These are phyloP conservation scores for Felis chaus DNA, from an alignment of 2,113 vertebrate species.

Conservation along the genomic window DNA sequence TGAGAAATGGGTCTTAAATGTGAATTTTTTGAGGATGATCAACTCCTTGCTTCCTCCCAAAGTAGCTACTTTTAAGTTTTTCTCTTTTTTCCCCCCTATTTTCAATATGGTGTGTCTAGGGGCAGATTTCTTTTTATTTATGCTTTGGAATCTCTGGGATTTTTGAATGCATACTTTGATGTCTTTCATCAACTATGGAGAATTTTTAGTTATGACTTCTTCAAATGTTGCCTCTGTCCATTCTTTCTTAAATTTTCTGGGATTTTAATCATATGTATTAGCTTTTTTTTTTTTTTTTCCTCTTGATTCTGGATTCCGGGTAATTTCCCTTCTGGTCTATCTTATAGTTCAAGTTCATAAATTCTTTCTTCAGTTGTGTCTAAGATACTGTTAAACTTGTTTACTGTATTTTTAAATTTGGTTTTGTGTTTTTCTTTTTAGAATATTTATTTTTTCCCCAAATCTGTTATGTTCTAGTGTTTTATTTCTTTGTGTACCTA, in stretches of 20 bases:
- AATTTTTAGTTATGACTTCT: background rate
- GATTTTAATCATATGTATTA: background rate
- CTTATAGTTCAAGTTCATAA: background rate
- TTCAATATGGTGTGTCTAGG: background rate
- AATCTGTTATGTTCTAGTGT: background rate
- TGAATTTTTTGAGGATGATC: background rate
- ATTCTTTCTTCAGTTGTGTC: background rate
- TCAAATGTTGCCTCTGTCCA: background rate
- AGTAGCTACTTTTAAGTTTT: background rate
- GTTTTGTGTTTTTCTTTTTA: background rate
- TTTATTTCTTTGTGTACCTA: background rate
- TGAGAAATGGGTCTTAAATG: slow-evolving; percentile 1
- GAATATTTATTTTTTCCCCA: background rate
- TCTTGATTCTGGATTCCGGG: background rate
- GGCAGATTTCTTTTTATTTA: background rate
- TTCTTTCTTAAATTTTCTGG: background rate
- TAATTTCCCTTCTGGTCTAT: background rate
- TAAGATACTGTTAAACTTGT: background rate
- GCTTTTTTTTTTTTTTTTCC: background rate
- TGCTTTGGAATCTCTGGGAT: background rate
- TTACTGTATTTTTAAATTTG: background rate
- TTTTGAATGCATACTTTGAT: background rate
- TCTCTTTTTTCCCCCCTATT: background rate
- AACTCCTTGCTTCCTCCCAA: background rate
- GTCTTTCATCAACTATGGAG: background rate